These are phyloP conservation scores for Sebastiscus albofasciatus DNA, from an alignment of 2,797 vertebrate genomes.

Conservation along the genomic window DNA sequence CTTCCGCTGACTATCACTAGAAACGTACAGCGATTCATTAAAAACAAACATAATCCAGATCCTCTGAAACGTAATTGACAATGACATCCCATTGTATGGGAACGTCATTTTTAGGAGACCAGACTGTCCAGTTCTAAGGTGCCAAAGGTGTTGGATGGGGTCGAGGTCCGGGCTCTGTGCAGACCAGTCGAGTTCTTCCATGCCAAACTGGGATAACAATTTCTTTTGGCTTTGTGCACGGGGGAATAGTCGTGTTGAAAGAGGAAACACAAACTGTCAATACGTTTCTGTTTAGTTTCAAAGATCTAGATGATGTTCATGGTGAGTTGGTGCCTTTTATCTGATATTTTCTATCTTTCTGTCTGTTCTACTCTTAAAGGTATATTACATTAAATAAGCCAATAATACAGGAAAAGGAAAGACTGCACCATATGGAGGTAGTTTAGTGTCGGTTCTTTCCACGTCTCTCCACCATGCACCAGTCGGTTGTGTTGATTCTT, in stretches of 20 bases:
- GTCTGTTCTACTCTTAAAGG: neutral
- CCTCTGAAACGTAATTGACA: too few species aligned
- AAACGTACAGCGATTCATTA: too few species aligned
- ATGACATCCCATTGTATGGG: too few species aligned
- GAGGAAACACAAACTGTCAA: neutral
- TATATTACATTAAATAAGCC: too few species aligned
- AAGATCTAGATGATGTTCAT: neutral
- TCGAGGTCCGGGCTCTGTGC: too few species aligned
- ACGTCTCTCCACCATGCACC: too few species aligned
- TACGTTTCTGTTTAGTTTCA: neutral
- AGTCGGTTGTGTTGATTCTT: too few species aligned
- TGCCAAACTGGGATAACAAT: neutral
- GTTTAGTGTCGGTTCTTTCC: neutral
- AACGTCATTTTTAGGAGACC: too few species aligned
- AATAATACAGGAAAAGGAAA: too few species aligned
- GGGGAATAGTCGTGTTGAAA: neutral
- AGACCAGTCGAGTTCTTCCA: neutral
- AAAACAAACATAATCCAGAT: too few species aligned
- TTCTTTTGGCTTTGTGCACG: neutral
- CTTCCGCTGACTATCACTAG: too few species aligned
- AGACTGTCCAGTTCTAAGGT: neutral
- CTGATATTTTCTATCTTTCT: neutral
- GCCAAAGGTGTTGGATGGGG: neutral
- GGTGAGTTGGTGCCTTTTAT: neutral
- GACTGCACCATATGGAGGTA: neutral